Evolutionary conservation across 2,113 vertebrate genomes (phyloP), one percentile per base, ranked within the genome.

Genomic region (Carassius gibelio): DNA sequence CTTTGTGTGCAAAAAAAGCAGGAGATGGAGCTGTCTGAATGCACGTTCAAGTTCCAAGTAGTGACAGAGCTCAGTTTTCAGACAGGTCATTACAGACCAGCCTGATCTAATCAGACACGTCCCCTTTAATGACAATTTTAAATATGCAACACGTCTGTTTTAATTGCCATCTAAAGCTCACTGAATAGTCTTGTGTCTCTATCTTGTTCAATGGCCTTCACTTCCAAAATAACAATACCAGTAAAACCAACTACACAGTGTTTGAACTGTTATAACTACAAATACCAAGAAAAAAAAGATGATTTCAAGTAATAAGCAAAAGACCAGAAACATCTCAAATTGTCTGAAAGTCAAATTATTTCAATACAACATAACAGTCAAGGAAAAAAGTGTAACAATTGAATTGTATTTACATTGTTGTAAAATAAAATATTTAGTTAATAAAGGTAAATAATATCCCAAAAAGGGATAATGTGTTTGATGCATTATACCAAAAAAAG

Each of bases 101-200:
- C 78, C 69, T 34, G 62, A 78, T 64, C 87, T 87, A 88, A 91
- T 87, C 75, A 88, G 82, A 85, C 61, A 55, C 10, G 21, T 86
- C 80, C 75, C 52, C 52, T 26, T 87, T 81, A 87, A 74, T 76
- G 21, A 48, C 82, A 61, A 11, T 42, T 66, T 84, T 88, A 84
- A 88, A 87, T 85, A 86, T 74, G 84, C 81, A 66, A 48, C 57
- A 68, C 69, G 19, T 69, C 81, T 64, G 48, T 74, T 87, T 80
- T 87, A 83, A 86, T 79, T 66, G n/a, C 72, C 80, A 86, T 76
- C 30, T 62, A 86, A 80, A 61, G 14, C 68, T 78, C 42, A n/a
- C 69, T 38, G 75, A 36, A 75, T 68, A 48, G 36, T 52, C 61
- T 21, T 17, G 61, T 61, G 69, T 75, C 34, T 80, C n/a, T 45